These are phyloP conservation scores for Macroramphosus scolopax DNA, from an alignment of 2,797 vertebrate species.

Conservation along the genomic window DNA sequence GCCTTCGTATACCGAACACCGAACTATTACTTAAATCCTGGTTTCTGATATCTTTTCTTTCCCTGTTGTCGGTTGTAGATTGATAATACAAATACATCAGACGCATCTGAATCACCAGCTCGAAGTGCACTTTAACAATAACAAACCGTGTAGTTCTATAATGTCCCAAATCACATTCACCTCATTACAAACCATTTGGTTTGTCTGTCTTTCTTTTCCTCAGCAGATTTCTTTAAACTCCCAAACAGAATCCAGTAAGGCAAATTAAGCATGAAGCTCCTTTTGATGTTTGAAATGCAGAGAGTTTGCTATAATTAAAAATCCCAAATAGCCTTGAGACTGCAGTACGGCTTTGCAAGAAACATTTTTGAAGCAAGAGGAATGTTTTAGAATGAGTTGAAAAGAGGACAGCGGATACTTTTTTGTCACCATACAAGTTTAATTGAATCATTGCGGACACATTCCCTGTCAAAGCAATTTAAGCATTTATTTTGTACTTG, in stretches of 20 bases:
- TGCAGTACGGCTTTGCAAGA: slow-evolving; percentile 8
- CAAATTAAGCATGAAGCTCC: slow-evolving; percentile 16
- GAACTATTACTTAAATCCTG: too few relatives aligned
- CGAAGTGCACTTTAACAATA: too few relatives aligned
- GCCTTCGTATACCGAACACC: too few relatives aligned
- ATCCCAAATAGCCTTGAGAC: slow-evolving; percentile 25
- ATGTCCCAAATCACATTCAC: too few relatives aligned
- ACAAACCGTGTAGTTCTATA: too few relatives aligned
- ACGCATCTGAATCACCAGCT: too few relatives aligned
- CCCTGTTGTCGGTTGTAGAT: too few relatives aligned
- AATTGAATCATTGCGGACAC: not conserved
- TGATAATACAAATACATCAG: too few relatives aligned
- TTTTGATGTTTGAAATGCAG: slow-evolving; percentile 35
- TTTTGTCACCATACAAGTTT: not conserved
- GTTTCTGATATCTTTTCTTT: too few relatives aligned
- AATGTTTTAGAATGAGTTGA: slow-evolving; percentile 14
- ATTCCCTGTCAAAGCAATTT: not conserved
- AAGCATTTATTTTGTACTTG: not conserved
- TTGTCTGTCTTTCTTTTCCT: slow-evolving; percentile 6
- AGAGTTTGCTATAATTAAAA: slow-evolving; percentile 50
- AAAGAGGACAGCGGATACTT: slow-evolving; percentile 5
- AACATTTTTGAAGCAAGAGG: not conserved
- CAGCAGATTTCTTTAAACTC: slow-evolving; percentile 39
- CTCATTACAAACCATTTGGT: too few relatives aligned
- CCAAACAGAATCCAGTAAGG: not conserved